Percentiles rank a stretch among this genome's conserved stretches.
Conservation (phyloP, 1,140 invertebrate genomes). For the Apis cerana region DNA sequence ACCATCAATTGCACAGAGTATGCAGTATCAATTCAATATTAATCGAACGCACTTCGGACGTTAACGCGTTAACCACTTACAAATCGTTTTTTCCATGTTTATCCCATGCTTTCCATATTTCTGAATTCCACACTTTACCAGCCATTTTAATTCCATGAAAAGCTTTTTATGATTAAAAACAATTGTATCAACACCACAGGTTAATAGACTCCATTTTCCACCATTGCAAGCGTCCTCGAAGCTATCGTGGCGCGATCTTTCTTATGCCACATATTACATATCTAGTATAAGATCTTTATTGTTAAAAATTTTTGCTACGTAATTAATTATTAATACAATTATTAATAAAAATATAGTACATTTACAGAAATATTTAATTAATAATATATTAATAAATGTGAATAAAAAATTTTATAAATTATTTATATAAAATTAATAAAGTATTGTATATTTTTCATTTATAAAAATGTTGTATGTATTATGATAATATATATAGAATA, state of each 20-base stretch:
- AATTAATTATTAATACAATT: neutral
- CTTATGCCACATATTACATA: conserved; percentile 15
- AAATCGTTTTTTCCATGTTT: conserved; percentile 85
- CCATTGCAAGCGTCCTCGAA: conserved; percentile 53
- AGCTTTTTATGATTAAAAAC: conserved; percentile 68
- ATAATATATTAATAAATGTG: too few species aligned
- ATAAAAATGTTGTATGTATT: too few species aligned
- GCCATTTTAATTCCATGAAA: conserved; percentile 75
- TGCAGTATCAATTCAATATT: conserved; percentile 70
- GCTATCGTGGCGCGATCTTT: conserved; percentile 49
- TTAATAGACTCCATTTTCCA: conserved; percentile 70
- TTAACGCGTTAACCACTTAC: conserved; percentile 81
- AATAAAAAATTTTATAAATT: too few species aligned
- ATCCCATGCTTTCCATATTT: conserved; percentile 86
- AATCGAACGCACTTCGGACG: conserved; percentile 71
- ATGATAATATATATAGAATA: neutral
- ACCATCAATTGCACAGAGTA: conserved; percentile 72
- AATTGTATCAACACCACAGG: conserved; percentile 75
- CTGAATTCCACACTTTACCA: conserved; percentile 79
- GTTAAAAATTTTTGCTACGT: neutral
- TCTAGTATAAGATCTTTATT: neutral
- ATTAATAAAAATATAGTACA: too few species aligned
- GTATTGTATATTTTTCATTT: too few species aligned
- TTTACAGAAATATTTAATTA: too few species aligned
- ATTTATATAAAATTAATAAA: too few species aligned